A percentile compares a stretch with the other conserved stretches of the same genome.
These are phyloP conservation scores for Meleagris gallopavo DNA, from an alignment of 2,113 vertebrate genomes.

Conservation along the genomic window DNA sequence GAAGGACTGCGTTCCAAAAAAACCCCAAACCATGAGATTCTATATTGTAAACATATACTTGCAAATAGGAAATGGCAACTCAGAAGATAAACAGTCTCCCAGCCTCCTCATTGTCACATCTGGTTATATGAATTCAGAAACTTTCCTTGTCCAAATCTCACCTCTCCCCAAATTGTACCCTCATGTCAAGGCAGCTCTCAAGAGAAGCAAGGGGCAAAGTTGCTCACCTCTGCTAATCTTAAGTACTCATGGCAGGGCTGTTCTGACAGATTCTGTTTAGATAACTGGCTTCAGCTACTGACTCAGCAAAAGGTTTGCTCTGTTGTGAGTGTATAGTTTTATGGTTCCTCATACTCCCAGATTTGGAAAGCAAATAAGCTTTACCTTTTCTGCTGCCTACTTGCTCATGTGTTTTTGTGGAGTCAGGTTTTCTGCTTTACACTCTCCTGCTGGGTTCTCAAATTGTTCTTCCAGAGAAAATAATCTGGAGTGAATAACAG, in stretches of 20 bases:
- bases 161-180: background rate
- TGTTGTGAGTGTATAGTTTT: conserved; percentile 32
- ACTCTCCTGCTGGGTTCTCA: conserved; percentile 10
- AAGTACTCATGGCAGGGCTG: background rate
- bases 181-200: background rate
- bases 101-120: background rate
- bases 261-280: conserved; percentile 14
- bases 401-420: background rate
- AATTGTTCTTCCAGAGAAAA: conserved; percentile 40
- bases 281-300: conserved; percentile 33
- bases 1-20: background rate
- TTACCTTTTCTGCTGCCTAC: background rate
- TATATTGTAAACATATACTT: background rate
- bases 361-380: conserved; percentile 64
- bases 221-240: conserved; percentile 58
- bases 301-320: background rate
- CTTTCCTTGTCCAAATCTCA: background rate
- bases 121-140: background rate
- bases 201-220: conserved; percentile 47
- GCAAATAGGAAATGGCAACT: background rate
- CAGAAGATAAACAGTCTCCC: background rate
- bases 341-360: conserved; percentile 17
- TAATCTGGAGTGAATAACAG: background rate
- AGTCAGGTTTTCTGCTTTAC: conserved; percentile 23
- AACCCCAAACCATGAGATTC: background rate